These are phyloP conservation scores for Elysia crispata DNA, from an alignment of 2,888 invertebrate genomes.

Conservation along the genomic window DNA sequence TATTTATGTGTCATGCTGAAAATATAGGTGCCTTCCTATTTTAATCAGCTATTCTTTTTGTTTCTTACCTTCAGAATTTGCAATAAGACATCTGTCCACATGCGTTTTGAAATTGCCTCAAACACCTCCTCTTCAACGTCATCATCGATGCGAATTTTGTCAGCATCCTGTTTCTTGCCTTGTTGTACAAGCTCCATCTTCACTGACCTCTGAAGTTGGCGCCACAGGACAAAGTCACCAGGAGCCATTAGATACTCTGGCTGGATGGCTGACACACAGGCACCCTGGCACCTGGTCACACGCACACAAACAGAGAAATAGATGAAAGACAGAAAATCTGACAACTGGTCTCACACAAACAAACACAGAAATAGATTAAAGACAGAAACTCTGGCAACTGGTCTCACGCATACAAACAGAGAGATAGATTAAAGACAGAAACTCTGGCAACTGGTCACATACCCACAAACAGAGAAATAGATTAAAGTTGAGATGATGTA, in stretches of 20 bases:
- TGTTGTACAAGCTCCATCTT: constrained; percentile 60
- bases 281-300: constrained; percentile 74
- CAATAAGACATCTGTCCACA: constrained; percentile 77
- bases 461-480: too few species aligned
- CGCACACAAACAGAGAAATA: neutral
- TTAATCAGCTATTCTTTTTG: too few species aligned
- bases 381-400: too few species aligned
- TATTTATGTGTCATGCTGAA: too few species aligned
- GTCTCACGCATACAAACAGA: too few species aligned
- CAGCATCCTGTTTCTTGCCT: constrained; percentile 60
- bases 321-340: too few species aligned
- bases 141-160: constrained; percentile 59
- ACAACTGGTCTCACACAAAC: too few species aligned
- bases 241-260: constrained; percentile 77
- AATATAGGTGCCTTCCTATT: too few species aligned
- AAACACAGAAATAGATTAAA: too few species aligned
- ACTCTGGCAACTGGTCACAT: too few species aligned
- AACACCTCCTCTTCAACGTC: constrained; percentile 74
- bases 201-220: constrained; percentile 68
- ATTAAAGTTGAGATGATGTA: too few species aligned
- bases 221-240: constrained; percentile 74
- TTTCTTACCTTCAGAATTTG: constrained; percentile 73
- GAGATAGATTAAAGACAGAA: too few species aligned
- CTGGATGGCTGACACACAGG: constrained; percentile 74
- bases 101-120: constrained; percentile 76